Evolutionary conservation across 2,797 vertebrate genomes (phyloP), one percentile per base, ranked within the genome.

Genomic region (Alca torda): DNA sequence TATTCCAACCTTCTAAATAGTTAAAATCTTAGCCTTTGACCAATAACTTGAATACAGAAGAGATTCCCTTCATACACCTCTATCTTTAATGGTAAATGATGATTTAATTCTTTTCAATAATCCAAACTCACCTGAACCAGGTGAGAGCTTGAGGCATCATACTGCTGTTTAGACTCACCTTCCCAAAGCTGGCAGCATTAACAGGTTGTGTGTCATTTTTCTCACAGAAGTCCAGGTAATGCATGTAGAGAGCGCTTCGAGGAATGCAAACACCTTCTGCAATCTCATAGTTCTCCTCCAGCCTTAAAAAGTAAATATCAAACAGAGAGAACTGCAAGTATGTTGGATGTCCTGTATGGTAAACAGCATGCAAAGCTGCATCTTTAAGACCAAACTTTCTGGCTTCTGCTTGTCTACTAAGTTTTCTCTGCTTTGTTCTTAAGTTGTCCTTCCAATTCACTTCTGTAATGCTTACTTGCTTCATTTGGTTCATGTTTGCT

Each of bases 221-320:
- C 97, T 99, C 99, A 20, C 99, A 99, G 98, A 99, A 99, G 97
- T 99, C 99, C 95, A 99, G 98, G 97, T 99, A 99, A 94, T 99
- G 99, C 99, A 99, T 99, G 97, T 99, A 99, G 85, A 99, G 99
- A 82, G 99, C 99, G 20, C 99, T 99, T 85, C 99, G 98, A 46
- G 99, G 99, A 77, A 99, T 99, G 92, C 99, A 99, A 76, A 99
- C 99, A 5, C 99, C 99, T 98, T 99, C 99, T 2, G 99, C 99
- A 63, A 99, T 99, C 98, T 99, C 99, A 30, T 99, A 99, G 97
- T 99, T 99, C 97, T 99, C 99, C 96, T 99, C 99, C 98, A 99
- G 97, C 99, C 99, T 99, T 98, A 18, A 84, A 96, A 96, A 80
- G 76, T 5, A 97, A 96, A 88, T 5, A 72, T 60, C 65, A 86